Evolutionary conservation across 2,797 vertebrate species (phyloP).

Genomic region (Rhinogobio ventralis): DNA sequence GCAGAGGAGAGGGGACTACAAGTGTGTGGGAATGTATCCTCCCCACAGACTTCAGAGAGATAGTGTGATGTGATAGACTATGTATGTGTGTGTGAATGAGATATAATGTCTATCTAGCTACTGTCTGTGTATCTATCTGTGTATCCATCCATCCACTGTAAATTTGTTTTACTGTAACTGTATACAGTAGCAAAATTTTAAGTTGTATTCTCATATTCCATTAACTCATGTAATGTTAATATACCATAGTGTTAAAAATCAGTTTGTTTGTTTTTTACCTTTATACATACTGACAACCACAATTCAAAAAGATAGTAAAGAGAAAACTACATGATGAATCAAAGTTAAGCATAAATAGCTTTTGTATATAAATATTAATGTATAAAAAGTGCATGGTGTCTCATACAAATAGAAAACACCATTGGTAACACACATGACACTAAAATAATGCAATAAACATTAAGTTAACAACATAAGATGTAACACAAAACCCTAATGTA

Average conservation of each 20-base stretch:
- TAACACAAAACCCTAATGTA: no score
- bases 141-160: background rate
- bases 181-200: background rate
- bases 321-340: background rate
- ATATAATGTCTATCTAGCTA: conserved; percentile 31
- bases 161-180: background rate
- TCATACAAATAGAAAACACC: background rate
- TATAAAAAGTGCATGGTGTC: background rate
- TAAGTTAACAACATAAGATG: no score
- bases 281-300: background rate
- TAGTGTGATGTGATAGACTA: conserved; percentile 5
- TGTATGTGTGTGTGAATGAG: background rate
- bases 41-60: conserved; percentile 18
- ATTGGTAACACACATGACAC: background rate
- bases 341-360: background rate
- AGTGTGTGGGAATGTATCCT: conserved; percentile 55
- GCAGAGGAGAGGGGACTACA: conserved; percentile 45
- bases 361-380: background rate
- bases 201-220: no score
- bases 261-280: background rate
- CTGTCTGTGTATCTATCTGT: background rate
- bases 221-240: background rate
- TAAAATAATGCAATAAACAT: no score
- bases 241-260: background rate
- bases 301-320: background rate